Evolutionary conservation across 2,797 vertebrate species (phyloP).

Genomic region (Diceros bicornis): DNA sequence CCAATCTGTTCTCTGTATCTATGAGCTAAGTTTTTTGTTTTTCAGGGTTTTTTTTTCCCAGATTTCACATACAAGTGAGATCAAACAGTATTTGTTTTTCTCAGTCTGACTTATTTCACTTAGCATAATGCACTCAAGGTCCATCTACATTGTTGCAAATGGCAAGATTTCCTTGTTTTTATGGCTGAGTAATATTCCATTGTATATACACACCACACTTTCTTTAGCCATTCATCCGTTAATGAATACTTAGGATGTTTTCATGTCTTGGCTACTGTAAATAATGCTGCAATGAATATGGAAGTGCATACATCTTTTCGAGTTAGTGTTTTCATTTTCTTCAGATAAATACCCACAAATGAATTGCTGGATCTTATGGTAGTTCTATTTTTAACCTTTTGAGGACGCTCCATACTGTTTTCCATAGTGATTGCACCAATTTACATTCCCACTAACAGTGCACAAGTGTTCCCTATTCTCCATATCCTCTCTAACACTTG

Average conservation of each 20-base stretch:
- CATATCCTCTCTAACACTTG: background rate
- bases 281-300: background rate
- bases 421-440: background rate
- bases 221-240: background rate
- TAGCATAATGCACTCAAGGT: background rate
- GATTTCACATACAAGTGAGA: background rate
- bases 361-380: background rate
- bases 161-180: constrained; percentile 8
- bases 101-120: background rate
- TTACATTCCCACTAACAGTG: background rate
- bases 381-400: background rate
- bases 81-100: background rate
- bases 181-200: background rate
- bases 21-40: background rate
- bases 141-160: background rate
- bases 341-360: background rate
- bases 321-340: background rate
- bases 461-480: background rate
- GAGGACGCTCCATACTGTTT: background rate
- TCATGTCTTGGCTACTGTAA: background rate
- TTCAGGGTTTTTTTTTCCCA: background rate
- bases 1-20: background rate
- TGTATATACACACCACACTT: background rate
- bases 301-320: background rate
- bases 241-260: background rate